Conservation (phyloP, 64 coral and sea anemone species). For the Stichodactyla mertensii region DNA sequence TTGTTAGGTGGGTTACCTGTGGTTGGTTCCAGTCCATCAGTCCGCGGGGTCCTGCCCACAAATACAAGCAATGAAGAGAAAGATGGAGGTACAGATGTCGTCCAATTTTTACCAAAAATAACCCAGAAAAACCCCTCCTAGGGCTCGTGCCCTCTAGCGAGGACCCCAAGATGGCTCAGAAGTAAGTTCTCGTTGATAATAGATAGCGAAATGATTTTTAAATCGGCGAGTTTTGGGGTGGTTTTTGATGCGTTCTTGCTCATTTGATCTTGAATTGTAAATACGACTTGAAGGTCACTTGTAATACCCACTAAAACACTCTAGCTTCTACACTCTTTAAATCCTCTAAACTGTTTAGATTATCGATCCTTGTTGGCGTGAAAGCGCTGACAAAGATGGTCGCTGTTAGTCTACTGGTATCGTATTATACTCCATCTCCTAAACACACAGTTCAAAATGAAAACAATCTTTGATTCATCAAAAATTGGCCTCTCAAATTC, state of each 20-base stretch:
- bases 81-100: neutral
- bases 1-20: constrained; percentile 2
- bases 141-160: constrained; percentile 10
- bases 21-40: constrained; percentile 12
- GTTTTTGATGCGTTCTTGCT: neutral
- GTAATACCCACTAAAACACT: neutral
- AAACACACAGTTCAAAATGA: neutral
- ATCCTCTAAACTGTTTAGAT: constrained; percentile 7
- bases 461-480: neutral
- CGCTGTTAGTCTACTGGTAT: neutral
- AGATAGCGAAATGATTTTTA: neutral
- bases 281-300: constrained; percentile 3
- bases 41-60: constrained; percentile 17
- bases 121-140: neutral
- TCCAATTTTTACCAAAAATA: neutral
- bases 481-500: neutral
- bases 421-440: neutral
- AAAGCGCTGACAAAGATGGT: neutral
- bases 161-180: constrained; percentile 9
- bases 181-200: neutral
- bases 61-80: neutral
- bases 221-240: neutral
- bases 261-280: neutral
- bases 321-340: neutral
- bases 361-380: neutral